Evolutionary conservation across 2,888 invertebrate species (phyloP).

Genomic region (Digitonthophagus gazella): DNA sequence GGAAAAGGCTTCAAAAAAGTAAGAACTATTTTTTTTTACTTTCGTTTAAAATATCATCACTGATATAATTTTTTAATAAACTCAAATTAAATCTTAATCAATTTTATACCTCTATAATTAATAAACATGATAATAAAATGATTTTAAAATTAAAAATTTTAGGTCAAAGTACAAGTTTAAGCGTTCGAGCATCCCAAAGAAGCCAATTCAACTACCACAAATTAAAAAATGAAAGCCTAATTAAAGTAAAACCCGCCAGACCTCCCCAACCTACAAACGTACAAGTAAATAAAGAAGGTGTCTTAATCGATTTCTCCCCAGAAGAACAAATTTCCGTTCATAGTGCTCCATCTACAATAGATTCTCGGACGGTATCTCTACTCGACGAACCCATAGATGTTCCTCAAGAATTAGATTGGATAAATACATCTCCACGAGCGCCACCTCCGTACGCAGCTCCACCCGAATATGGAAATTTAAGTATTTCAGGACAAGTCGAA

Average conservation of each 20-base stretch:
- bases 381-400: conserved; percentile 75
- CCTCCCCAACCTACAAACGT: conserved; percentile 50
- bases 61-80: neutral
- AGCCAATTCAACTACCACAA: conserved; percentile 79
- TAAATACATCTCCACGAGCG: conserved; percentile 25
- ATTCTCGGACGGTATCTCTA: conserved; percentile 54
- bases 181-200: conserved; percentile 25
- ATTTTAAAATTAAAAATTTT: conserved; percentile 12
- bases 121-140: conserved; percentile 1
- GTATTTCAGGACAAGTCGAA: conserved; percentile 22
- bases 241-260: conserved; percentile 47
- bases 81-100: neutral
- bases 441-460: conserved; percentile 58
- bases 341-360: conserved; percentile 25
- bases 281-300: conserved; percentile 61
- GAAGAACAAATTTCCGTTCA: conserved; percentile 45
- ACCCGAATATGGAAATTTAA: conserved; percentile 57
- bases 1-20: conserved; percentile 5
- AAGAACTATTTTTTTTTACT: no score
- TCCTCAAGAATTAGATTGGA: conserved; percentile 52
- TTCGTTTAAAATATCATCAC: no score
- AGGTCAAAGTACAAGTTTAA: conserved; percentile 29
- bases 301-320: conserved; percentile 73
- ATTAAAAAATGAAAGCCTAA: conserved; percentile 66
- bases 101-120: conserved; percentile 4